Conservation (phyloP, 2,888 invertebrate genomes). For the Leptinotarsa haldemani region DNA sequence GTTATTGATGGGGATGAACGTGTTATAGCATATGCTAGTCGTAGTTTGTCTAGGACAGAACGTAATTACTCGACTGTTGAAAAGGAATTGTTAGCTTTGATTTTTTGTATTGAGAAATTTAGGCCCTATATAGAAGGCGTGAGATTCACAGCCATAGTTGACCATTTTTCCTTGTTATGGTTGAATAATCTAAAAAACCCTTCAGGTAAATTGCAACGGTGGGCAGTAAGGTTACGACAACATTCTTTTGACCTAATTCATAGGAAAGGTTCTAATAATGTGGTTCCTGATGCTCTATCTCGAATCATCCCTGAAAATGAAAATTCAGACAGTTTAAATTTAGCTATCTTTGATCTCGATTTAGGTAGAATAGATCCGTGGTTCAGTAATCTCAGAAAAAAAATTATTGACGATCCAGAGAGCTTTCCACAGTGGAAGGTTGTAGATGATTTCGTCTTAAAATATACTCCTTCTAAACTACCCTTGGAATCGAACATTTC, state of each 20-base stretch:
- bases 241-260: constrained; percentile 21
- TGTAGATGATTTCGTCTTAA: not conserved
- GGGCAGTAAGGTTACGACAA: constrained; percentile 7
- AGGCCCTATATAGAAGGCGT: constrained; percentile 8
- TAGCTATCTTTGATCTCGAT: not conserved
- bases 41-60: too few species aligned
- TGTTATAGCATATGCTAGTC: constrained; percentile 12
- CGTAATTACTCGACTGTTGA: not conserved
- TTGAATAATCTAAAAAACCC: constrained; percentile 6
- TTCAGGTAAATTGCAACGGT: constrained; percentile 11
- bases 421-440: not conserved
- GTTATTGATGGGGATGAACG: not conserved
- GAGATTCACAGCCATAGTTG: not conserved
- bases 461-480: not conserved
- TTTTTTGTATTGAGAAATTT: constrained; percentile 23
- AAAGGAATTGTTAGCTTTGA: not conserved
- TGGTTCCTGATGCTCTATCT: constrained; percentile 16
- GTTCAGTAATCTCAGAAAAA: not conserved
- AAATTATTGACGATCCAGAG: not conserved
- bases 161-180: not conserved
- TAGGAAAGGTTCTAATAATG: constrained; percentile 4
- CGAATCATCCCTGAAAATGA: not conserved
- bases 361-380: not conserved
- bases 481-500: not conserved
- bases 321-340: not conserved